phyloP scores from a whole-genome alignment of 2,113 vertebrate species.

The Percina caprodes region DNA sequence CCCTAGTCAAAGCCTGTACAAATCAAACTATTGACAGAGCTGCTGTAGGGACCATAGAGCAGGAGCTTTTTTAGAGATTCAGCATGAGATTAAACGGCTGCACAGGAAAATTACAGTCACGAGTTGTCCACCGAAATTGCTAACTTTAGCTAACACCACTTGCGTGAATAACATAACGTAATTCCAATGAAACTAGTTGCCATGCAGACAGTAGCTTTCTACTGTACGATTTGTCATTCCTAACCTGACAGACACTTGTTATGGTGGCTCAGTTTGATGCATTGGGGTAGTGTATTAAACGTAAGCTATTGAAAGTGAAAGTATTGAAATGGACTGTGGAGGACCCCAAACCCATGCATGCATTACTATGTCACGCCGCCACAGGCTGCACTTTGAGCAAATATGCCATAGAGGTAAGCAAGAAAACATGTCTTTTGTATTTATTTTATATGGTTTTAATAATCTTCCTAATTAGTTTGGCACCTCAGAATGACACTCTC shows the following conservation, averaged over 20 bases:
- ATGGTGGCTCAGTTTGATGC: no score
- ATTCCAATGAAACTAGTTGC: not conserved
- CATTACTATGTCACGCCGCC: not conserved
- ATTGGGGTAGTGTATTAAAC: not conserved
- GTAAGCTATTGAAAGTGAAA: not conserved
- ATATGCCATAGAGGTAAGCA: not conserved
- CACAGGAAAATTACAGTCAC: not conserved
- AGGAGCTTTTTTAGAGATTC: not conserved
- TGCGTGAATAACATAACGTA: not conserved
- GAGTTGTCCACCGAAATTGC: not conserved
- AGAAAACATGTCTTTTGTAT: not conserved
- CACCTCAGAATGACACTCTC: not conserved
- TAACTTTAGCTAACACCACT: not conserved
- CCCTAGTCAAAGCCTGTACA: not conserved
- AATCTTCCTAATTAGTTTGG: not conserved
- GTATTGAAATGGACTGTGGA: not conserved
- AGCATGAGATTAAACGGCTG: no score
- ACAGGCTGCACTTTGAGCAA: not conserved
- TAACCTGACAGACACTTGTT: not conserved
- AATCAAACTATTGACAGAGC: not conserved
- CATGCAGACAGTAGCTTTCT: not conserved
- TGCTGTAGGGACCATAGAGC: no score
- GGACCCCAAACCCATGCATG: not conserved
- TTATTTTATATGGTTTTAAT: not conserved
- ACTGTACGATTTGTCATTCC: not conserved